A percentile compares a stretch with the other conserved stretches of the same genome.
These are phyloP conservation scores for Rhinoraja longicauda DNA, from an alignment of 2,797 vertebrate species.

Conservation along the genomic window DNA sequence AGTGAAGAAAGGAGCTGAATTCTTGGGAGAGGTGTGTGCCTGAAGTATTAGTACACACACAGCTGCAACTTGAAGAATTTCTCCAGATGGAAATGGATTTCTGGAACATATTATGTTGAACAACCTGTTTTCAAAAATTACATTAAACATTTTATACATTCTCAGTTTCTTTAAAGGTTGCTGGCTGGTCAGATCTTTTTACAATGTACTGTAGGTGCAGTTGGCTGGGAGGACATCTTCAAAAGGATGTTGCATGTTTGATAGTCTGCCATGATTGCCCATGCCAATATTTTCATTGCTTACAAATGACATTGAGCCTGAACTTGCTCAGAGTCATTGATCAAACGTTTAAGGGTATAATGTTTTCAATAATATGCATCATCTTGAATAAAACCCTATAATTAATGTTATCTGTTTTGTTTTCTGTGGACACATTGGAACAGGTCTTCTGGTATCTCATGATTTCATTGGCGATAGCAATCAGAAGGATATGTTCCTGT, in stretches of 20 bases:
- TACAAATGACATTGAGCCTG: background rate
- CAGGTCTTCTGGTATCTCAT: background rate
- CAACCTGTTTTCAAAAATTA: constrained; percentile 38
- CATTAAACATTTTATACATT: constrained; percentile 22
- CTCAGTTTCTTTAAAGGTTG: constrained; percentile 24
- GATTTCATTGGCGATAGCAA: constrained; percentile 3
- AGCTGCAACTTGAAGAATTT: constrained; percentile 20
- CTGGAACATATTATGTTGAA: constrained; percentile 33
- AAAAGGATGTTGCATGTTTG: background rate
- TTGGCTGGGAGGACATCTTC: constrained; percentile 8
- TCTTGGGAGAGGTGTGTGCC: constrained; percentile 3
- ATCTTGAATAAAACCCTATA: background rate
- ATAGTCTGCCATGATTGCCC: background rate
- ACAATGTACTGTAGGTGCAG: background rate
- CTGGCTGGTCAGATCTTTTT: constrained; percentile 22
- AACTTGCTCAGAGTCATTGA: background rate
- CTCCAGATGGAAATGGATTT: background rate
- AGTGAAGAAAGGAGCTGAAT: constrained; percentile 31
- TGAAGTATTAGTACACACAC: constrained; percentile 9
- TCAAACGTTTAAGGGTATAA: background rate
- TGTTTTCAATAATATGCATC: constrained; percentile 25
- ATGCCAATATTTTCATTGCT: constrained; percentile 10
- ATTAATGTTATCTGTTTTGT: background rate
- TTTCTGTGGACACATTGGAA: constrained; percentile 3
- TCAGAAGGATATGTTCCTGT: background rate